A percentile compares a stretch with the other conserved stretches of the same genome.
These are phyloP conservation scores for Drosophila azteca DNA, from an alignment of 1,140 invertebrate genomes.

Conservation along the genomic window DNA sequence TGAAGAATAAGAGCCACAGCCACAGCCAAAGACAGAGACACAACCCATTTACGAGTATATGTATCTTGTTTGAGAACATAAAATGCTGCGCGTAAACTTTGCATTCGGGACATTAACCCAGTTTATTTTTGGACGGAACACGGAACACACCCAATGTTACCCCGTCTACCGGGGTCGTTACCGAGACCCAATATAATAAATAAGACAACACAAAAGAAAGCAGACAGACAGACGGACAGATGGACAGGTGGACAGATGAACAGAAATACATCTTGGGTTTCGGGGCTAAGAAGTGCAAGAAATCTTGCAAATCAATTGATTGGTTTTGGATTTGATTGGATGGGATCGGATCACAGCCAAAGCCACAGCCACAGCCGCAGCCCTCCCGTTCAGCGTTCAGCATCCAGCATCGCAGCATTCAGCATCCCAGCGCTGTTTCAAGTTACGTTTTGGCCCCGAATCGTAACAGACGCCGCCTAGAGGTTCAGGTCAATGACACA, in stretches of 20 bases:
- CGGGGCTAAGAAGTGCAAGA: slow-evolving; percentile 33
- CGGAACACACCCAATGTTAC: slow-evolving; percentile 58
- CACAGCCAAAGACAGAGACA: no score
- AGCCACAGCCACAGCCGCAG: no score
- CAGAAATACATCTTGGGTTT: slow-evolving; percentile 57
- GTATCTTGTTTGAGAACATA: slow-evolving; percentile 42
- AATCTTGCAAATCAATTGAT: slow-evolving; percentile 60
- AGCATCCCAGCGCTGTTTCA: slow-evolving; percentile 8
- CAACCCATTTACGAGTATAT: slow-evolving; percentile 43
- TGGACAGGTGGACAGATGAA: background rate
- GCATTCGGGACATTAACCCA: slow-evolving; percentile 69
- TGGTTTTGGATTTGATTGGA: no score
- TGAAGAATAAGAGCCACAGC: slow-evolving; percentile 1
- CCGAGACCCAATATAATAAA: slow-evolving; percentile 51
- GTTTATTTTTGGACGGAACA: slow-evolving; percentile 51
- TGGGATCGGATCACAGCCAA: background rate
- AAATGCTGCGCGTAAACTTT: slow-evolving; percentile 59
- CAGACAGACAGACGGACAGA: slow-evolving; percentile 9
- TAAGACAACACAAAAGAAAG: slow-evolving; percentile 62
- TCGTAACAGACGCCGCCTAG: slow-evolving; percentile 52
- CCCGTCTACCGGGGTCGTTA: slow-evolving; percentile 18
- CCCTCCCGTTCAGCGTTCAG: background rate
- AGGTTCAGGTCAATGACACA: slow-evolving; percentile 57
- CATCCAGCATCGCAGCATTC: slow-evolving; percentile 4
- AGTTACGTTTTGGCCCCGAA: slow-evolving; percentile 37